These are phyloP conservation scores for Chrysopa pallens DNA, from an alignment of 1,140 invertebrate genomes.

Conservation along the genomic window DNA sequence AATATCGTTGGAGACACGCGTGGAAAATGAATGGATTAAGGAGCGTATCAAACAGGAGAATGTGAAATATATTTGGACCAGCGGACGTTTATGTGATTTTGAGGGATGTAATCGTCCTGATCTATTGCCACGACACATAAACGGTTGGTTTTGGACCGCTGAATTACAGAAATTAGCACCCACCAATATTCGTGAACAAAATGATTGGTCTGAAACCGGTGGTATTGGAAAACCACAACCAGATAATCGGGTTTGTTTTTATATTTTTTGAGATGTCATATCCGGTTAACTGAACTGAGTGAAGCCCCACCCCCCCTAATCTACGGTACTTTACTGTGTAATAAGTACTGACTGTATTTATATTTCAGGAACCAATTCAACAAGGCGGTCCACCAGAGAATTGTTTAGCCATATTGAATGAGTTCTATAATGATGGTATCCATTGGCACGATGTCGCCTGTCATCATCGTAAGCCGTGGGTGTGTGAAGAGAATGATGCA, in stretches of 20 bases:
- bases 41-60: conserved; percentile 48
- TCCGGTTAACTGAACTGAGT: too few relatives aligned
- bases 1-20: conserved; percentile 59
- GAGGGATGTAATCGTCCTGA: conserved; percentile 64
- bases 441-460: conserved; percentile 78
- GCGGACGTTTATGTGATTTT: conserved; percentile 66
- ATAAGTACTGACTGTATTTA: too few relatives aligned
- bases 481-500: conserved; percentile 66
- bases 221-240: conserved; percentile 64
- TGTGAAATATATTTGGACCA: conserved; percentile 79
- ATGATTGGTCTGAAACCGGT: conserved; percentile 67
- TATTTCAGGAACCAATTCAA: conserved; percentile 34
- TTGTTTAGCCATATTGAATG: conserved; percentile 60
- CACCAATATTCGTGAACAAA: conserved; percentile 50
- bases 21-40: conserved; percentile 71
- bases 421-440: conserved; percentile 72
- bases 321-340: too few relatives aligned
- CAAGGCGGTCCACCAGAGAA: conserved; percentile 63
- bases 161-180: conserved; percentile 62
- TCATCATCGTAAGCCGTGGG: conserved; percentile 64
- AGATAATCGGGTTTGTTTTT: conserved; percentile 46
- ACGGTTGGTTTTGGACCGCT: conserved; percentile 79
- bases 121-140: conserved; percentile 52
- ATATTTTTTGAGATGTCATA: too few relatives aligned
- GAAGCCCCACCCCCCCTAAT: too few relatives aligned